These are phyloP conservation scores for Scaptodrosophila latifasciaeformis DNA, from an alignment of 2,888 invertebrate species.

Conservation along the genomic window DNA sequence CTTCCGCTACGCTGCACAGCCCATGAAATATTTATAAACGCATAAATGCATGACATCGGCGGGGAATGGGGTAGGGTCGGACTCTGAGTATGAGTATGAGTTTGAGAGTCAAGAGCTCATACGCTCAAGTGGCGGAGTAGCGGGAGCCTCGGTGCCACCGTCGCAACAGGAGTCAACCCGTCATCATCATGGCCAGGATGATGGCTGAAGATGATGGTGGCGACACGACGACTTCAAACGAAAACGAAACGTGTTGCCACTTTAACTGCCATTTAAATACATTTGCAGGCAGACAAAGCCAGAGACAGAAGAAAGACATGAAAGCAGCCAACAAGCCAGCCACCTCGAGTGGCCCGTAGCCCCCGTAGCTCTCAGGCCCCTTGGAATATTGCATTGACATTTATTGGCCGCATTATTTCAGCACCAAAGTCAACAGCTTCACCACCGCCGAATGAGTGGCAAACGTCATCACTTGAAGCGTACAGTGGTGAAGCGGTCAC, in stretches of 20 bases:
- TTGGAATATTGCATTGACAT: constrained; percentile 45
- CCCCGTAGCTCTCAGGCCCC: constrained; percentile 5
- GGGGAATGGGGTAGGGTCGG: background rate
- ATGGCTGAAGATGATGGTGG: constrained; percentile 14
- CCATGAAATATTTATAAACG: constrained; percentile 65
- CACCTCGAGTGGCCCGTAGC: background rate
- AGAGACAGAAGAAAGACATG: constrained; percentile 49
- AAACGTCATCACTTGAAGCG: background rate
- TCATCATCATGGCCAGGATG: constrained; percentile 9
- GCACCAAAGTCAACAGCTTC: constrained; percentile 25
- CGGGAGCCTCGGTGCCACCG: background rate
- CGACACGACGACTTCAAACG: constrained; percentile 53
- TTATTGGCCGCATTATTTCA: constrained; percentile 67
- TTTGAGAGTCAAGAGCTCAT: too few species aligned
- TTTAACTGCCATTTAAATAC: constrained; percentile 69
- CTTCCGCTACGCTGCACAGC: constrained; percentile 48
- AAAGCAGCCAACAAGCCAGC: constrained; percentile 33
- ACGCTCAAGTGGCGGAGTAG: too few species aligned
- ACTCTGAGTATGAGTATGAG: background rate
- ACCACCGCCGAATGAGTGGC: background rate
- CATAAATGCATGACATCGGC: constrained; percentile 36
- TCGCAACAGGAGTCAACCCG: background rate
- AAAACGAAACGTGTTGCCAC: constrained; percentile 64
- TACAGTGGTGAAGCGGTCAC: too few species aligned
- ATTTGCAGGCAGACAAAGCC: constrained; percentile 33